Percentiles rank a stretch among this genome's conserved stretches.
Evolutionary conservation across 2,797 vertebrate species (phyloP).

Genomic region (Microctenopoma stevenorrisi): DNA sequence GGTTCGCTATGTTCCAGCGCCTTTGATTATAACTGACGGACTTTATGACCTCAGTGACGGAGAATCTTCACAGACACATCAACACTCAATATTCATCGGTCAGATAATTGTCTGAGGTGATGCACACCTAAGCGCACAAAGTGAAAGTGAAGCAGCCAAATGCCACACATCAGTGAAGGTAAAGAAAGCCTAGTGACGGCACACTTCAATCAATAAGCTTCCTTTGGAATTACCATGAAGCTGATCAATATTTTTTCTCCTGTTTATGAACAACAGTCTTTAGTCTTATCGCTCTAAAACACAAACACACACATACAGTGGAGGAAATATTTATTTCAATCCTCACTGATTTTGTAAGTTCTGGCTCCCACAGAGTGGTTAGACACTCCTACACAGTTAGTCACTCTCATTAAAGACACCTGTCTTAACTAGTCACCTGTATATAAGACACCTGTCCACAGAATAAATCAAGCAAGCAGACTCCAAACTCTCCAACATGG

Average conservation of each 20-base stretch:
- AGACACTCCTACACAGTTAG: no score
- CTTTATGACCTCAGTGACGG: neutral
- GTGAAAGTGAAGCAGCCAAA: neutral
- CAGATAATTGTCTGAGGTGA: constrained; percentile 23
- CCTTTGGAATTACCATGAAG: constrained; percentile 19
- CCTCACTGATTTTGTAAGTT: no score
- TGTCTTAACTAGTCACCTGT: no score
- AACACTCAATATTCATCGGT: constrained; percentile 52
- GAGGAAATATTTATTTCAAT: no score
- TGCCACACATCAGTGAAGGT: neutral
- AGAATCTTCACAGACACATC: constrained; percentile 38
- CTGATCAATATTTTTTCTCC: constrained; percentile 14
- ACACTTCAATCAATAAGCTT: constrained; percentile 18
- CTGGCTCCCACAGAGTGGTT: no score
- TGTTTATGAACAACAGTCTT: constrained; percentile 12
- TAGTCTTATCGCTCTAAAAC: neutral
- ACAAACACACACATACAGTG: neutral
- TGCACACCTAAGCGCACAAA: constrained; percentile 8
- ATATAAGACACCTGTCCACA: no score
- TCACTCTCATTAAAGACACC: no score
- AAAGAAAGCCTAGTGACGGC: neutral
- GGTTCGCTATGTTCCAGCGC: neutral
- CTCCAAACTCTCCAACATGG: no score
- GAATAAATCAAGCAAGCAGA: no score
- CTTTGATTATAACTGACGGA: neutral